These are phyloP conservation scores for Drosophila setosimentum DNA, from an alignment of 2,888 invertebrate species.

Conservation along the genomic window DNA sequence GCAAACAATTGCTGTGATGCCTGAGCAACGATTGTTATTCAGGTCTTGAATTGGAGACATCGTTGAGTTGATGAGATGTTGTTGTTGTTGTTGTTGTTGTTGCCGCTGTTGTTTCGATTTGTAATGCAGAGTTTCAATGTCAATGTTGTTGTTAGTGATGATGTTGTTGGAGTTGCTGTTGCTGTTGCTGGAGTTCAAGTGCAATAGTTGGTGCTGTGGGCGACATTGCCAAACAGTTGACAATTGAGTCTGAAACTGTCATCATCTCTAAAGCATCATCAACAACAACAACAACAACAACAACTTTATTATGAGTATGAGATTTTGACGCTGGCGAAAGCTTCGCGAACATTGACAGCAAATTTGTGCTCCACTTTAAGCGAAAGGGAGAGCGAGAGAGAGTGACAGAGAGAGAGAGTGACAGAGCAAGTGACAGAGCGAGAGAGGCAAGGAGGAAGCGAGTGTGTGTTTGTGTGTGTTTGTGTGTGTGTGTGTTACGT, in stretches of 20 bases:
- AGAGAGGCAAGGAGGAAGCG: background rate
- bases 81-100: conserved; percentile 4
- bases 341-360: conserved; percentile 53
- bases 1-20: conserved; percentile 22
- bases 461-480: conserved; percentile 15
- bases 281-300: conserved; percentile 7
- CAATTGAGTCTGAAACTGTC: conserved; percentile 45
- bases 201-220: conserved; percentile 48
- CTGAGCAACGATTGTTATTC: conserved; percentile 50
- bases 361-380: conserved; percentile 57
- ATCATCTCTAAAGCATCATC: conserved; percentile 20
- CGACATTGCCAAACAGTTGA: conserved; percentile 55
- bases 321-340: conserved; percentile 53
- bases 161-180: conserved; percentile 23
- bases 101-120: conserved; percentile 7
- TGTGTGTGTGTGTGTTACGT: conserved; percentile 34
- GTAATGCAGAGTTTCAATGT: conserved; percentile 61
- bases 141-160: conserved; percentile 55
- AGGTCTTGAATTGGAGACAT: conserved; percentile 44
- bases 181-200: conserved; percentile 52
- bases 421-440: background rate
- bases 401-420: background rate
- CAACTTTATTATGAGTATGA: conserved; percentile 13
- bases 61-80: conserved; percentile 6
- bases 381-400: conserved; percentile 9